Evolutionary conservation across 2,888 invertebrate genomes (phyloP).

Genomic region (Eumacrocentrus americanus): DNA sequence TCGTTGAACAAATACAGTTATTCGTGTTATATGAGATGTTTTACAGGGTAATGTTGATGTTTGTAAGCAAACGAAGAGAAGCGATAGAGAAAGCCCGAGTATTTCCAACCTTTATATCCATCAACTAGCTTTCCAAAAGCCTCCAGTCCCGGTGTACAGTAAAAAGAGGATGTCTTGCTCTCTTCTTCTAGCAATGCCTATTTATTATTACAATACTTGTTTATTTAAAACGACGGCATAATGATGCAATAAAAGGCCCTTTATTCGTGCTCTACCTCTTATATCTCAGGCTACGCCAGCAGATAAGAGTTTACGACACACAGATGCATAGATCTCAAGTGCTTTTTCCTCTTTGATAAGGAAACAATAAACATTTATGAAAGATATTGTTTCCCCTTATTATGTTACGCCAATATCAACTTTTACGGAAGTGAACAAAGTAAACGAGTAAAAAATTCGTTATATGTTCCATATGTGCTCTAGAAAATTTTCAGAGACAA

Average conservation of each 20-base stretch:
- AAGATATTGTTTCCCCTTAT: not conserved
- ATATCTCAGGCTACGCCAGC: not conserved
- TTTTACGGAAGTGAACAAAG: not conserved
- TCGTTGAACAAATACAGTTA: not conserved
- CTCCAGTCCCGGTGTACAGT: not conserved
- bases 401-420: not conserved
- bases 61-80: not conserved
- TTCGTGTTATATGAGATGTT: not conserved
- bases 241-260: not conserved
- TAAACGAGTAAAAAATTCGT: not conserved
- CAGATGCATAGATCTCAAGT: not conserved
- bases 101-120: not conserved
- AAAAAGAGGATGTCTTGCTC: not conserved
- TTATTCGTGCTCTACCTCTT: not conserved
- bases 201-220: not conserved
- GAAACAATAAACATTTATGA: not conserved
- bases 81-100: not conserved
- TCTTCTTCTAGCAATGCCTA: not conserved
- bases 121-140: not conserved
- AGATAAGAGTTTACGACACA: not conserved
- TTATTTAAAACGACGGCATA: not conserved
- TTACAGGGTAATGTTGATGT: not conserved
- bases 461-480: too few relatives aligned
- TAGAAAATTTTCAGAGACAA: too few relatives aligned
- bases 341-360: not conserved